Percentiles rank a stretch among this genome's conserved stretches.
phyloP scores from a whole-genome alignment of 2,888 invertebrate genomes.

The Spilosoma lubricipeda region DNA sequence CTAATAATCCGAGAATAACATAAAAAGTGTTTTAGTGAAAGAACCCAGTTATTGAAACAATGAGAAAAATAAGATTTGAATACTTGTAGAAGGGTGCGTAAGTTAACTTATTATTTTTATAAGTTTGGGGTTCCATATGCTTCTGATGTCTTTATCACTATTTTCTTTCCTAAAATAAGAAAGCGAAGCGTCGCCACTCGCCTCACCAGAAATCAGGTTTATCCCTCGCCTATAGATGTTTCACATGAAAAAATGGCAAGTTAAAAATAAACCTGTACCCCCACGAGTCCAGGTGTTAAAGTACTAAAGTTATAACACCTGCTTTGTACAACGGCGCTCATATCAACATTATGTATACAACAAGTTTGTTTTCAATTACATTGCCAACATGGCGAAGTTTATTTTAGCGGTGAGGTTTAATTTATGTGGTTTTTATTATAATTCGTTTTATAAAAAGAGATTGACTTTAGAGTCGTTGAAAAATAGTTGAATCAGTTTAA shows the following conservation, averaged over 20 bases:
- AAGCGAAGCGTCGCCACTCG: too few relatives aligned
- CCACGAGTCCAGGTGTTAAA: slow-evolving; percentile 11
- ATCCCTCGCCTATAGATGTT: too few relatives aligned
- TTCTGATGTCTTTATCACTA: too few relatives aligned
- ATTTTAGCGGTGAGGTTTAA: background rate
- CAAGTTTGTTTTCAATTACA: slow-evolving; percentile 7
- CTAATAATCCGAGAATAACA: too few relatives aligned
- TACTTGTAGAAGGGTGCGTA: too few relatives aligned
- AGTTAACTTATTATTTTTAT: too few relatives aligned
- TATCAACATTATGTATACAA: background rate
- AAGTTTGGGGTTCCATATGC: too few relatives aligned
- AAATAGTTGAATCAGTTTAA: background rate
- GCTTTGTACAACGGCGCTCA: background rate
- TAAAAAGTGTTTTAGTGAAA: too few relatives aligned
- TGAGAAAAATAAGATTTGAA: too few relatives aligned
- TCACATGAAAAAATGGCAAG: background rate
- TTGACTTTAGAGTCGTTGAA: background rate
- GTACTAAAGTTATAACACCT: slow-evolving; percentile 16
- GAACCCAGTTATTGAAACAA: too few relatives aligned
- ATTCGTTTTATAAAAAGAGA: background rate
- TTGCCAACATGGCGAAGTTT: background rate
- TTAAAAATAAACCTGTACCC: slow-evolving; percentile 13
- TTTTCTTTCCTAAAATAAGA: too few relatives aligned
- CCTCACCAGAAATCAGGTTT: too few relatives aligned
- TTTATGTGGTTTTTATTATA: background rate